Conservation (phyloP, 2,888 invertebrate species). For the Eueremaeus valkanovi region DNA sequence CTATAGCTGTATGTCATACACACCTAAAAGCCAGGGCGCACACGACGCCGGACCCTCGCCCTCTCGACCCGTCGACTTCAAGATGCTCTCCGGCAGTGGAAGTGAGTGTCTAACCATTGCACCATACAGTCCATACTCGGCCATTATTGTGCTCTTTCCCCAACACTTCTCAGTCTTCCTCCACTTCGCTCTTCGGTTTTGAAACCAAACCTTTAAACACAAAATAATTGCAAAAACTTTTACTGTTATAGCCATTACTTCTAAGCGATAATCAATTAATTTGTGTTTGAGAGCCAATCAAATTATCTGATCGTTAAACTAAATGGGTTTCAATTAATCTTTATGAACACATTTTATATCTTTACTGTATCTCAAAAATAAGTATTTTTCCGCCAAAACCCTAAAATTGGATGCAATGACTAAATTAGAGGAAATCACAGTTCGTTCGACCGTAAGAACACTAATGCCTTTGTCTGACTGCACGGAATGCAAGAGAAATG, state of each 20-base stretch:
- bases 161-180: constrained; percentile 99
- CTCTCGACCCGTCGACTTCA: constrained; percentile 95
- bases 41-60: constrained; percentile 71
- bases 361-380: background rate
- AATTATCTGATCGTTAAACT: background rate
- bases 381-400: background rate
- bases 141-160: constrained; percentile 97
- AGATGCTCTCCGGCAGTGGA: constrained; percentile 95
- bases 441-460: background rate
- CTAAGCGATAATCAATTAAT: too few species aligned
- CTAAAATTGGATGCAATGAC: constrained; percentile 1
- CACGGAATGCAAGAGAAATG: background rate
- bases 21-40: constrained; percentile 99
- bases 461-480: background rate
- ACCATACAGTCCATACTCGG: constrained; percentile 98
- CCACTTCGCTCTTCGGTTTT: constrained; percentile 95
- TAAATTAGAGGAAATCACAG: constrained; percentile 17
- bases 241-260: background rate
- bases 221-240: constrained; percentile 31
- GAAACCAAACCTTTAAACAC: constrained; percentile 92
- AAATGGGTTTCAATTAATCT: background rate
- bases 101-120: constrained; percentile 99
- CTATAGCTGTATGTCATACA: constrained; percentile 49
- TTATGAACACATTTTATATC: background rate
- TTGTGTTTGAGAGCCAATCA: background rate